phyloP scores from a whole-genome alignment of 2,888 invertebrate genomes.

The Nomada fucata region DNA sequence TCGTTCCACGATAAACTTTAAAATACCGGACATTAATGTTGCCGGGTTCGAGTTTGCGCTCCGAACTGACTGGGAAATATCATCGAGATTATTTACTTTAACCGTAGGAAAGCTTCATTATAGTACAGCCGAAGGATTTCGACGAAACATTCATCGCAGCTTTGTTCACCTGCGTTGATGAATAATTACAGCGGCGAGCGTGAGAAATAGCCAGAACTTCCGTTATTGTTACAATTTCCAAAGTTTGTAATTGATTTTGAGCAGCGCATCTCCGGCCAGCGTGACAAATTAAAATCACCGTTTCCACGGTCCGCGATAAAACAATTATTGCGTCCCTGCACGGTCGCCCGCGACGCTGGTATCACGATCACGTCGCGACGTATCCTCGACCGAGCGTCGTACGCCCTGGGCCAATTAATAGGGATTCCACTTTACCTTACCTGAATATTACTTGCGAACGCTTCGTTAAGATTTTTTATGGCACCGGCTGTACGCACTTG shows the following conservation, averaged over 20 bases:
- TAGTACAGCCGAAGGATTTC: slow-evolving; percentile 36
- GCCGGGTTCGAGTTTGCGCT: background rate
- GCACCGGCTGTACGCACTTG: slow-evolving; percentile 7
- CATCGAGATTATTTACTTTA: slow-evolving; percentile 47
- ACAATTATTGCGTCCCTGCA: slow-evolving; percentile 65
- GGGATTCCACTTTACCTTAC: slow-evolving; percentile 49
- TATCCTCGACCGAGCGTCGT: slow-evolving; percentile 40
- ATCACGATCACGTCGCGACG: background rate
- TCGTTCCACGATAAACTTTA: too few relatives aligned
- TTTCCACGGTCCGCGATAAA: slow-evolving; percentile 67
- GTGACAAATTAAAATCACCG: slow-evolving; percentile 73
- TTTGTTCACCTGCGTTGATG: slow-evolving; percentile 56
- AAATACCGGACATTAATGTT: background rate
- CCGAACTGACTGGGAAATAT: slow-evolving; percentile 22
- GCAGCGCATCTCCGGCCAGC: slow-evolving; percentile 61
- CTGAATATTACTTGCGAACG: slow-evolving; percentile 27
- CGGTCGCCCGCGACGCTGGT: slow-evolving; percentile 16
- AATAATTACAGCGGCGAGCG: slow-evolving; percentile 64
- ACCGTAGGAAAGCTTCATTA: slow-evolving; percentile 42
- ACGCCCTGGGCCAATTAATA: slow-evolving; percentile 39
- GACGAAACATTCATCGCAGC: slow-evolving; percentile 49
- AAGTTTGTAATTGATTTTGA: slow-evolving; percentile 76
- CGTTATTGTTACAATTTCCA: slow-evolving; percentile 67
- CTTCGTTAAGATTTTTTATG: slow-evolving; percentile 37
- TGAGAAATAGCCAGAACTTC: slow-evolving; percentile 11